Evolutionary conservation across 2,113 vertebrate genomes (phyloP).

Genomic region (Poeciliopsis turrubarensis): DNA sequence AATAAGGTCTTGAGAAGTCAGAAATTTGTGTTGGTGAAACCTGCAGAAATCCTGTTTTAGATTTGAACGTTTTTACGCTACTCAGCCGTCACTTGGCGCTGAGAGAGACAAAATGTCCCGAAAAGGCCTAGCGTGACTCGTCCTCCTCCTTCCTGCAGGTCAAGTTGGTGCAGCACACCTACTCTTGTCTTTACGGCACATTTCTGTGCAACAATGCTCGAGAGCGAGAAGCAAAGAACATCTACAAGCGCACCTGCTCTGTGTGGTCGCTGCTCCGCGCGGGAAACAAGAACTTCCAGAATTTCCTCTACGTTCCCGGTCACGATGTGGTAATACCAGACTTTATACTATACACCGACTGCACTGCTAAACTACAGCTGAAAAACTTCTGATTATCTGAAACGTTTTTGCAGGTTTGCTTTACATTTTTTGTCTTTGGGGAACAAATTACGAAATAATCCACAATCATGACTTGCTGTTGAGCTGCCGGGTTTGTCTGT

Average conservation of each 20-base stretch:
- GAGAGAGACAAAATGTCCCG: not conserved
- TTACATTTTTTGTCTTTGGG: not conserved
- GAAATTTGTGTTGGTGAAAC: too few species aligned
- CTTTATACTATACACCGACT: not conserved
- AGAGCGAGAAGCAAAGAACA: slow-evolving; percentile 91
- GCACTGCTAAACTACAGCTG: not conserved
- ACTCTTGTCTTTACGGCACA: slow-evolving; percentile 97
- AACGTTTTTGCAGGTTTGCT: not conserved
- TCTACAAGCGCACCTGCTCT: slow-evolving; percentile 94
- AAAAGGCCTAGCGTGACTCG: not conserved
- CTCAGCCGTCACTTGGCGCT: not conserved
- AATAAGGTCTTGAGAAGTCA: too few species aligned
- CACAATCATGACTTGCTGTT: not conserved
- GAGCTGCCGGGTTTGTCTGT: slow-evolving; percentile 18
- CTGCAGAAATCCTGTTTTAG: too few species aligned
- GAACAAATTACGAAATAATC: not conserved
- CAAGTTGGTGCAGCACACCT: slow-evolving; percentile 97
- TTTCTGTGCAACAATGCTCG: slow-evolving; percentile 96
- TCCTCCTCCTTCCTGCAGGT: slow-evolving; percentile 80
- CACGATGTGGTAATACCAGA: slow-evolving; percentile 86
- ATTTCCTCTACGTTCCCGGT: slow-evolving; percentile 94
- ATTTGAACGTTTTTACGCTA: not conserved
- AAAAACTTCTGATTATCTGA: too few species aligned
- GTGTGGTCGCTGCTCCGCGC: slow-evolving; percentile 95
- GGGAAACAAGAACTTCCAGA: slow-evolving; percentile 98